Conservation (phyloP, 2,797 vertebrate species). For the Darevskia mixta region DNA sequence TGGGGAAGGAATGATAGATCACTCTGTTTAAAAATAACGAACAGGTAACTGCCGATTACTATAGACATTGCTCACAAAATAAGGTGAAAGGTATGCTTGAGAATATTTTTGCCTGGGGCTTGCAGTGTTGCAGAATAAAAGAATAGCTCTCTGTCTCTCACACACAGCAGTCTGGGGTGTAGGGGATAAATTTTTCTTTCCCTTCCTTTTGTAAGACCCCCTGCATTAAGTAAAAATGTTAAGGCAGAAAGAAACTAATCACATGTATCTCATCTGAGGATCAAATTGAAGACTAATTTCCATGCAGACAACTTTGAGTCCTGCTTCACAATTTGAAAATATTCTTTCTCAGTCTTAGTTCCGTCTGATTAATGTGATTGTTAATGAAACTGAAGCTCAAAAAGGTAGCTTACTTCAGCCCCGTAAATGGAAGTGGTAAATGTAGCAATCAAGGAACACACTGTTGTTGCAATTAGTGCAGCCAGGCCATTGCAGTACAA, state of each 20-base stretch:
- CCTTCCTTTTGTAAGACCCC: not conserved
- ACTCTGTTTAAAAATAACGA: conserved; percentile 30
- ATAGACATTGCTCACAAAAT: conserved; percentile 6
- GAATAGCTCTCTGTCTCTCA: not conserved
- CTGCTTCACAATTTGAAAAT: not conserved
- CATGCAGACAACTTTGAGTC: not conserved
- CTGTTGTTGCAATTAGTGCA: not conserved
- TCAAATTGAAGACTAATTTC: not conserved
- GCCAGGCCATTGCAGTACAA: not conserved
- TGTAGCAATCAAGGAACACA: not conserved
- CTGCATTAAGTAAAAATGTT: not conserved
- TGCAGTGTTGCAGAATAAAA: not conserved
- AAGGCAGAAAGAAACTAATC: not conserved
- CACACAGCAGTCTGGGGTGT: too few species aligned
- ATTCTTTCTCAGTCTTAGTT: not conserved
- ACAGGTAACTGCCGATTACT: not conserved
- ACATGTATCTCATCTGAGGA: not conserved
- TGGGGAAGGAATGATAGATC: not conserved
- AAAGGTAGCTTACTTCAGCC: not conserved
- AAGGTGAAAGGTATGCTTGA: conserved; percentile 2
- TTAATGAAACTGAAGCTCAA: not conserved
- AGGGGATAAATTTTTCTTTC: too few species aligned
- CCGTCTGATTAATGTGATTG: not conserved
- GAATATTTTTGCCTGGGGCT: conserved; percentile 14
- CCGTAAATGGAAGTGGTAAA: not conserved